These are phyloP conservation scores for Channa maculata DNA, from an alignment of 2,113 vertebrate genomes.

Conservation along the genomic window DNA sequence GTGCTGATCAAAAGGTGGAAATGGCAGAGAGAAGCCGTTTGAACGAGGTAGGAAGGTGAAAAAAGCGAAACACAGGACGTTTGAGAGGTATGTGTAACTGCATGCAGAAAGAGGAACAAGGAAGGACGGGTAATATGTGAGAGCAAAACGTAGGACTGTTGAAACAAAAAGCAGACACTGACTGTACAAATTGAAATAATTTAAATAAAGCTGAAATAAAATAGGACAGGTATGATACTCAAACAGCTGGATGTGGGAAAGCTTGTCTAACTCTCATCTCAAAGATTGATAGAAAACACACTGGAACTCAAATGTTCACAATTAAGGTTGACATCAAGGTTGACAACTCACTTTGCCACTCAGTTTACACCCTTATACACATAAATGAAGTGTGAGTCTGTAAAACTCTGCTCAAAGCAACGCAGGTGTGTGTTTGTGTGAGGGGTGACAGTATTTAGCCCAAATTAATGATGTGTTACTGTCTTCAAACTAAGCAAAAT, in stretches of 20 bases:
- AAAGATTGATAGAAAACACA: neutral
- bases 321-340: neutral
- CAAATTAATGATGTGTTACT: too few relatives aligned
- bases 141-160: constrained; percentile 24
- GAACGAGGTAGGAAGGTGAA: constrained; percentile 25
- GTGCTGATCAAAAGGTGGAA: constrained; percentile 2
- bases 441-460: too few relatives aligned
- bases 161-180: neutral
- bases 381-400: too few relatives aligned
- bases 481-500: too few relatives aligned
- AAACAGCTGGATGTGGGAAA: neutral
- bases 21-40: neutral
- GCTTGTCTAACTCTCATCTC: neutral
- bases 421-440: too few relatives aligned
- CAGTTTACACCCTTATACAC: neutral
- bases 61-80: constrained; percentile 40
- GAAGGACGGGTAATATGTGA: neutral
- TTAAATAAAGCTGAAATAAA: neutral
- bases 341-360: neutral
- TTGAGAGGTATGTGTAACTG: constrained; percentile 30
- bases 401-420: too few relatives aligned
- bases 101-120: constrained; percentile 27
- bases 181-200: neutral
- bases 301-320: neutral
- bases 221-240: neutral